These are phyloP conservation scores for Subacronicta megacephala DNA, from an alignment of 2,888 invertebrate species.

Conservation along the genomic window DNA sequence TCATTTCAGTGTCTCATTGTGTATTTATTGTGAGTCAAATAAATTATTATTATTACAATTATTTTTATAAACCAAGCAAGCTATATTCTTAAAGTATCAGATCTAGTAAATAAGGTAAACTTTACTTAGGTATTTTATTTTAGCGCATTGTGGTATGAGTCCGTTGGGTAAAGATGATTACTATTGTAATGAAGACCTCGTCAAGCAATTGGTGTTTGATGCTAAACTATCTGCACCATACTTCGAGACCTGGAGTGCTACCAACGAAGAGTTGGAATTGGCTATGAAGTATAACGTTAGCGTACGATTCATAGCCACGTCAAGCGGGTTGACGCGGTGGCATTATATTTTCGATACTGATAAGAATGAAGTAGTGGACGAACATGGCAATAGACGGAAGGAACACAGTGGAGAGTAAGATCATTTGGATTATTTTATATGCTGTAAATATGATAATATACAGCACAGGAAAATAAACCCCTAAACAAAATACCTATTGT, in stretches of 20 bases:
- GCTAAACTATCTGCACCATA: conserved; percentile 92
- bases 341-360: conserved; percentile 92
- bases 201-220: conserved; percentile 96
- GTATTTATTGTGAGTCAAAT: no score
- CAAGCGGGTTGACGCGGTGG: conserved; percentile 97
- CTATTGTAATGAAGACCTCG: conserved; percentile 95
- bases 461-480: no score
- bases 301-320: conserved; percentile 95
- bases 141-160: conserved; percentile 91
- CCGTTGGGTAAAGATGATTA: conserved; percentile 92
- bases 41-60: no score
- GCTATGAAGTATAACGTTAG: conserved; percentile 93
- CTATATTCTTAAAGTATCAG: no score
- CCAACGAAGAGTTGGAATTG: conserved; percentile 85
- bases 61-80: no score
- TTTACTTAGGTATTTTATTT: conserved; percentile 6
- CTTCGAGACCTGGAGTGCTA: conserved; percentile 88
- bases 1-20: no score
- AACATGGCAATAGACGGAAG: conserved; percentile 72
- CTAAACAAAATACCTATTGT: no score
- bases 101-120: background rate
- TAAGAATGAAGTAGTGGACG: conserved; percentile 85
- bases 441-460: no score
- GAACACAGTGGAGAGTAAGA: conserved; percentile 73
- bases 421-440: conserved; percentile 1